Base-by-base conservation (phyloP, 2,797 vertebrate species). In the Muscicapa striata region DNA sequence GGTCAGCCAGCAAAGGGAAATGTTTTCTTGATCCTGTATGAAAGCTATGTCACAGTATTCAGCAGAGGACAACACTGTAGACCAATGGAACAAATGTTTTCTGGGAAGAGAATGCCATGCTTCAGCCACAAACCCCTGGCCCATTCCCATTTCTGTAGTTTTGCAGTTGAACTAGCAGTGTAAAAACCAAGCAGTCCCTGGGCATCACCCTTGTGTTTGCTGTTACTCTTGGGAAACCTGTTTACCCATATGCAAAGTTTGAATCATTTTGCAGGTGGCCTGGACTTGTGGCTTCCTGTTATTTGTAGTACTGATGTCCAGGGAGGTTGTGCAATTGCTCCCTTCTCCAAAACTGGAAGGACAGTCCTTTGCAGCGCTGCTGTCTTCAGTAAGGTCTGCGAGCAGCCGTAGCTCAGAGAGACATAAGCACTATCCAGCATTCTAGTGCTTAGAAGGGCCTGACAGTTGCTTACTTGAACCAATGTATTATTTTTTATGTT, bases 361-460 rank as follows among this genome's bases (percentile, higher is more conserved):
- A 54, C 1, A 4, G 23, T 46, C 48, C 73, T 45, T 77, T 55
- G 83, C 73, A 85, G 51, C 64, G 14, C 12, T 46, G 9, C 0
- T 51, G 30, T 22, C 49, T 69, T 82, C 32, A 36, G 46, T 29
- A 45, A 73, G 32, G n/a, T 45, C 79, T 79, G 59, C 12, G 67
- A 57, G 54, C 27, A 48, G 41, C 74, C 40, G 2, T 5, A 46
- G 48, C 23, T 77, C 52, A 13, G 38, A 46, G 48, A 68, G 30
- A 8, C 0, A 0, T 30, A 46, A 79, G 38, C 41, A 32, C 4
- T 5, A 26, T 41, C n/a, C 64, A 41, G 51, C 4, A 8, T 63
- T 80, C 26, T 46, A 52, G 48, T 4, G 2, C 64, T 86, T 46
- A 48, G 30, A 49, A 54, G 40, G 73, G 24, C 58, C 58, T 78